Conservation (phyloP, 1,140 invertebrate species). For the Asobara japonica region DNA sequence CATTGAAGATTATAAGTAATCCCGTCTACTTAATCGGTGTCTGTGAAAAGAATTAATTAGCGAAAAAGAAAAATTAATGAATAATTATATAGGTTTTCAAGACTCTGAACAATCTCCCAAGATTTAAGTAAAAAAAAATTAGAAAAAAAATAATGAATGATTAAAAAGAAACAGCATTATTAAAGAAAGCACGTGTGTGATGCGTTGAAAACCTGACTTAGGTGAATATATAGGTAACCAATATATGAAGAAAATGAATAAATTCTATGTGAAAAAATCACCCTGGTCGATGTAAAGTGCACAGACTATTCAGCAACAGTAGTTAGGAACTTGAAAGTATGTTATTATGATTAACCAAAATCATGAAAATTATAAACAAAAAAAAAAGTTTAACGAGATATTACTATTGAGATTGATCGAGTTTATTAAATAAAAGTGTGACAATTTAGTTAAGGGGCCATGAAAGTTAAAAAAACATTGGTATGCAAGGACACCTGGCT, state of each 20-base stretch:
- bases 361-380: constrained; percentile 21
- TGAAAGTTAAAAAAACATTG: too few species aligned
- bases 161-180: neutral
- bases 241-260: neutral
- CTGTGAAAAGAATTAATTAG: constrained; percentile 37
- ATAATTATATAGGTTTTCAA: constrained; percentile 33
- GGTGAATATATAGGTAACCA: neutral
- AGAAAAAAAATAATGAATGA: neutral
- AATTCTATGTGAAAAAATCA: constrained; percentile 33
- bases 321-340: constrained; percentile 42
- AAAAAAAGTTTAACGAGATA: constrained; percentile 6
- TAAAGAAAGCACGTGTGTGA: constrained; percentile 8
- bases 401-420: neutral
- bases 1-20: constrained; percentile 30
- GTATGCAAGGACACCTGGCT: too few species aligned
- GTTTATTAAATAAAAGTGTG: constrained; percentile 4
- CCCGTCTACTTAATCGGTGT: constrained; percentile 44
- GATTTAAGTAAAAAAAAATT: constrained; percentile 21
- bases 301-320: constrained; percentile 44
- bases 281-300: constrained; percentile 42
- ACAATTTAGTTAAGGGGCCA: neutral
- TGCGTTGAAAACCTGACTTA: neutral
- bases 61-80: constrained; percentile 21
- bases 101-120: constrained; percentile 19
- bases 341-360: constrained; percentile 33